Base-by-base conservation (phyloP, 2,888 invertebrate species). In the Tinea trinotella region DNA sequence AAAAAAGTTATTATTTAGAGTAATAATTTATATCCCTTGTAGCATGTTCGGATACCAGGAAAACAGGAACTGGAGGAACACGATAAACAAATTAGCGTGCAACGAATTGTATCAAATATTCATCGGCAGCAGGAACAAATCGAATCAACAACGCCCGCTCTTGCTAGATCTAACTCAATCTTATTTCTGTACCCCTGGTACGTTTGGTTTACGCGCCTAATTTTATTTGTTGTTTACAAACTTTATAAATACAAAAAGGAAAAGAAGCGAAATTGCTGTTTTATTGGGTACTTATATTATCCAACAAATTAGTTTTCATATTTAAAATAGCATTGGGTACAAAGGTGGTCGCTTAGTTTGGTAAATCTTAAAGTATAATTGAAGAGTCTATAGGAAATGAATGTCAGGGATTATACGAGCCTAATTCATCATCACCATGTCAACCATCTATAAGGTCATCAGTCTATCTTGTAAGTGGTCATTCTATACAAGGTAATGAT, bases 11-110 rank as follows among this genome's bases (percentile, higher is more conserved):
- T 22, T 22, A 22, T 5, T 5, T 22, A 22, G 7, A 5, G 7
- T 22, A 35, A 35, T 35, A 35, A 12, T n/a, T 35, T 9, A 35
- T 35, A 7, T n/a, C n/a, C 3, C n/a, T n/a, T 40, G 40, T 40
- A 40, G 40, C n/a, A 7, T 15, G 40, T 15, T 12, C 2, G 40
- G 12, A 13, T 40, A 40, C 40, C 40, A 67, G 70, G 73, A 66
- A 67, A 71, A 68, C 71, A 76, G 74, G 62, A 70, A 65, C 63
- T 50, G 34, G 50, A 24, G 54, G 65, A 74, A 73, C 77, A 75
- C 79, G 78, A 76, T 84, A 84, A 83, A 84, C 84, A 85, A 84
- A 85, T 84, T 84, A 85, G 82, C 74, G 81, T 77, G 79, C 83
- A 85, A 76, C 81, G 83, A 83, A 75, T 67, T 73, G 72, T 70